These are phyloP conservation scores for Hecatera dysodea DNA, from an alignment of 2,888 invertebrate species.

Conservation along the genomic window DNA sequence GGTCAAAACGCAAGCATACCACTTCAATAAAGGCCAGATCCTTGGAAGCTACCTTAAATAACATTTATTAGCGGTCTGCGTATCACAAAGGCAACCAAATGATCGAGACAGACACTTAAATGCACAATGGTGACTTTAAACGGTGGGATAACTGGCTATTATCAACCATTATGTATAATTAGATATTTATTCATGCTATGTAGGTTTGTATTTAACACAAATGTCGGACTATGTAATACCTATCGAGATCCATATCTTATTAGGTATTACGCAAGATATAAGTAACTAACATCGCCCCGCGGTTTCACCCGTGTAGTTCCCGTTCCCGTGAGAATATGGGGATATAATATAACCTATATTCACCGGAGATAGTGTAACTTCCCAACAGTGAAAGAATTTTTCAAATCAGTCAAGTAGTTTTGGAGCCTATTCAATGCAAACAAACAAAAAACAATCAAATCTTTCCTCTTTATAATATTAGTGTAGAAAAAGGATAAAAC, in stretches of 20 bases:
- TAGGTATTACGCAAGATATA: too few relatives aligned
- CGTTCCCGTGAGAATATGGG: too few relatives aligned
- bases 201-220: constrained; percentile 10
- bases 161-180: constrained; percentile 17
- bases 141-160: constrained; percentile 12
- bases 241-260: too few relatives aligned
- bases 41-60: constrained; percentile 24
- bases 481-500: background rate
- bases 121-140: constrained; percentile 28
- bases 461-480: too few relatives aligned
- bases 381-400: too few relatives aligned
- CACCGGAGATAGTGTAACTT: too few relatives aligned
- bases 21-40: background rate
- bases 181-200: constrained; percentile 9
- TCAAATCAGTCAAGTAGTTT: too few relatives aligned
- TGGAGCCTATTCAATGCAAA: too few relatives aligned
- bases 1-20: background rate
- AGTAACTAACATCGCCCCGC: too few relatives aligned
- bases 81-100: constrained; percentile 19
- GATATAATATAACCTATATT: too few relatives aligned
- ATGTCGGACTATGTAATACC: background rate
- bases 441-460: too few relatives aligned
- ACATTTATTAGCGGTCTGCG: background rate
- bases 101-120: constrained; percentile 11
- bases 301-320: too few relatives aligned